Evolutionary conservation across 2,797 vertebrate species (phyloP), one percentile per base, ranked within the genome.

Genomic region (Molossus molossus): DNA sequence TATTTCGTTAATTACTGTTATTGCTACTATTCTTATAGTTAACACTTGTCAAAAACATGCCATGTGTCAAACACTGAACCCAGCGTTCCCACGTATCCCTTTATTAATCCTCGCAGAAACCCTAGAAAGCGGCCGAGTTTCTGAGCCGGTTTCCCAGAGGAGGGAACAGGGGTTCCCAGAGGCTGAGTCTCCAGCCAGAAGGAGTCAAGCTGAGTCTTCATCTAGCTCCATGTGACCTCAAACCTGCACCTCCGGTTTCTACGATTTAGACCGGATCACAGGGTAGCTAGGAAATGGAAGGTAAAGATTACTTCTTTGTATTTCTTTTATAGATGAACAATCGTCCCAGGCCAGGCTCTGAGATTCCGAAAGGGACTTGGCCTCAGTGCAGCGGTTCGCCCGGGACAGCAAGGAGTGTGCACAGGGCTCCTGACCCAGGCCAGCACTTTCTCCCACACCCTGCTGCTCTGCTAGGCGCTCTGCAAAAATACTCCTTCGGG

Each of bases 401-500:
- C 29, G 18, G 18, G 48, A 20, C 18, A 62, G 53, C 58, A 37
- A 70, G 9, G 45, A 11, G 17, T 8, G 1, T 60, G 50, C 8
- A 86, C 23, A 55, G 21, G 13, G 64, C 11, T 86, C 10, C 55
- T 13, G 57, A 60, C 29, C 18, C 2, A 40, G 15, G 40, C 72
- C 55, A 23, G 15, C 8, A 1, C n/a, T 64, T 53, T 70, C 88
- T 88, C 85, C 92, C 94, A 94, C 27, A 67, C 75, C 60, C 86
- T 48, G 60, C 21, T 33, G 29, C 89, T 94, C 85, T 70, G 50
- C 81, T 77, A 3, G 45, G 58, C 33, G 85, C 33, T 33, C 33
- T 33, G 94, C 77, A 82, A 97, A 96, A 97, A 96, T 81, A 95
- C 67, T 87, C 64, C 45, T 91, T 95, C 55, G 45, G 87, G 92